A percentile compares a stretch with the other conserved stretches of the same genome.
These are phyloP conservation scores for Carterocephalus palaemon DNA, from an alignment of 2,888 invertebrate species.

Conservation along the genomic window DNA sequence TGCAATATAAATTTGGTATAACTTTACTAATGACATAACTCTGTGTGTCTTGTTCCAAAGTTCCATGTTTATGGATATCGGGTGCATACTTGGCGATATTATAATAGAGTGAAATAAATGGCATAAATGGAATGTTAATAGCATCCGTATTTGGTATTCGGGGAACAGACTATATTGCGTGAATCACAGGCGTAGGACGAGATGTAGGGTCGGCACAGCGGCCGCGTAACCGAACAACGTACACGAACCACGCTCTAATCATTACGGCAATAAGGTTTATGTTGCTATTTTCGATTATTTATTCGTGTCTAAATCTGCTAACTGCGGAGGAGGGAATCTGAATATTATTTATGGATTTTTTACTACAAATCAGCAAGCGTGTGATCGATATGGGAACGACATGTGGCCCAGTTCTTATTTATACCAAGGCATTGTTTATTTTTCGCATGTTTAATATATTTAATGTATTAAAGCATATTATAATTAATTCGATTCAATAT, in stretches of 20 bases:
- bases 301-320: slow-evolving; percentile 2
- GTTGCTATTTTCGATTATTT: slow-evolving; percentile 3
- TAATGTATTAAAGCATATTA: too few relatives aligned
- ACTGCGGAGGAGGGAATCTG: slow-evolving; percentile 9
- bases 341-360: slow-evolving; percentile 19
- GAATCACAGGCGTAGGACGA: slow-evolving; percentile 62
- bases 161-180: slow-evolving; percentile 42
- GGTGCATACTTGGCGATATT: slow-evolving; percentile 20
- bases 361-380: slow-evolving; percentile 10
- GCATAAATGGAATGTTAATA: slow-evolving; percentile 62
- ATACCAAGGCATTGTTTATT: too few relatives aligned
- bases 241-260: slow-evolving; percentile 17
- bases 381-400: slow-evolving; percentile 14
- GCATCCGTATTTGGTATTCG: slow-evolving; percentile 50
- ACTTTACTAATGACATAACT: too few relatives aligned
- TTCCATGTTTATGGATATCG: slow-evolving; percentile 10
- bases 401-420: too few relatives aligned
- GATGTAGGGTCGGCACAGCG: slow-evolving; percentile 17
- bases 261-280: slow-evolving; percentile 5
- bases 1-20: too few relatives aligned
- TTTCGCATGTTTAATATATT: too few relatives aligned
- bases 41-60: too few relatives aligned
- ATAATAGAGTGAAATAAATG: slow-evolving; percentile 49
- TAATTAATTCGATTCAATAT: too few relatives aligned
- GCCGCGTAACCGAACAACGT: background rate